These are phyloP conservation scores for Trichechus manatus DNA, from an alignment of 2,113 vertebrate genomes.

Conservation along the genomic window DNA sequence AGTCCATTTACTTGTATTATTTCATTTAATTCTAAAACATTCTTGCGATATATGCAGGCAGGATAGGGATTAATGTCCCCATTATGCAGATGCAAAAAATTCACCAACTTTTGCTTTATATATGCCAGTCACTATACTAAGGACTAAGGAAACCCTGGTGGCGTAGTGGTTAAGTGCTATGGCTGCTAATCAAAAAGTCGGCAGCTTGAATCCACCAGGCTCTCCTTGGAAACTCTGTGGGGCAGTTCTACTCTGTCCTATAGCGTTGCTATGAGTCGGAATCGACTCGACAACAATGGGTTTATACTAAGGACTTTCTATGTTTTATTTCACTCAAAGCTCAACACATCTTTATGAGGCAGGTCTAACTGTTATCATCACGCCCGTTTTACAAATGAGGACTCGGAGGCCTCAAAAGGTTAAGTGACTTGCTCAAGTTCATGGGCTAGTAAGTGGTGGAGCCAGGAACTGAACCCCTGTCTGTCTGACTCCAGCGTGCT, in stretches of 20 bases:
- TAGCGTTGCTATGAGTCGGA: too few relatives aligned
- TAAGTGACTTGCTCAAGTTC: background rate
- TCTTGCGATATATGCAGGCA: background rate
- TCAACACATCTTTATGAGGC: background rate
- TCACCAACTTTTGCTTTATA: background rate
- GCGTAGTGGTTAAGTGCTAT: too few relatives aligned
- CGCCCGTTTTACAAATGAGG: background rate
- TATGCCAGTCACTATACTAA: background rate
- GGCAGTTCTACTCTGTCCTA: too few relatives aligned
- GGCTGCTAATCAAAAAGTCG: too few relatives aligned
- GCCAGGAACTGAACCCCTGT: background rate
- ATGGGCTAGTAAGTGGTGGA: background rate
- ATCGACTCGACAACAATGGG: too few relatives aligned
- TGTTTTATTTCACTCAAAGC: background rate
- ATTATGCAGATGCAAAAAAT: background rate
- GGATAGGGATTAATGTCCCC: background rate
- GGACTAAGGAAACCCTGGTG: background rate
- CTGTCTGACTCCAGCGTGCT: background rate
- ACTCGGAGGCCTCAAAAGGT: background rate
- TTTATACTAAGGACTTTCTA: background rate
- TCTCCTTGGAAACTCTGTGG: too few relatives aligned
- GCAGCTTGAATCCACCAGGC: too few relatives aligned
- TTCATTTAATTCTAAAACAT: background rate
- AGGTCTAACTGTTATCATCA: background rate
- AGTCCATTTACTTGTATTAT: background rate